Evolutionary conservation across 1,140 invertebrate genomes (phyloP).

Genomic region (Lucilia sericata): DNA sequence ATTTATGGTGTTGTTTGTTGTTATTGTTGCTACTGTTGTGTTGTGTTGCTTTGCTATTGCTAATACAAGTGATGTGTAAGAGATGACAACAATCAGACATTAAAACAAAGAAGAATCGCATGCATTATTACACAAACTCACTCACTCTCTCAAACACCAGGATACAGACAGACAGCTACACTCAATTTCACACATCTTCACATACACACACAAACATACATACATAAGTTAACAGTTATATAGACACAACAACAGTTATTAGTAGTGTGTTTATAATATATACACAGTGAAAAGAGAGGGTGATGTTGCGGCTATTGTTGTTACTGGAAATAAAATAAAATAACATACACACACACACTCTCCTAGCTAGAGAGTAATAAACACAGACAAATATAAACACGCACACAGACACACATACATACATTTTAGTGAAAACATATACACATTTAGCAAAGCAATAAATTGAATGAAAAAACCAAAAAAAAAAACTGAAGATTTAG

Average conservation of each 20-base stretch:
- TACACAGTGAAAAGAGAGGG: background rate
- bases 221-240: background rate
- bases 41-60: conserved; percentile 13
- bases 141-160: background rate
- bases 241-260: conserved; percentile 5
- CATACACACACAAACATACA: background rate
- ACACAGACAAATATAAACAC: conserved; percentile 4
- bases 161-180: background rate
- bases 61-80: conserved; percentile 34
- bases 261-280: conserved; percentile 12
- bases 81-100: conserved; percentile 42
- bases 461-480: background rate
- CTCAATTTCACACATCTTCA: background rate
- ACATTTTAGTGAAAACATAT: background rate
- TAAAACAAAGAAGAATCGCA: conserved; percentile 38
- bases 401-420: background rate
- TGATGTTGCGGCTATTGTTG: background rate
- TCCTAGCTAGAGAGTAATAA: background rate
- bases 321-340: background rate
- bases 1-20: conserved; percentile 23
- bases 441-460: conserved; percentile 14
- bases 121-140: conserved; percentile 28
- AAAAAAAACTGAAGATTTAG: background rate
- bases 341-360: background rate
- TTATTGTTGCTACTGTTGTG: background rate